Percentiles rank a stretch among this genome's conserved stretches.
phyloP scores from a whole-genome alignment of 2,797 vertebrate species.

The Diglossa cyanea region DNA sequence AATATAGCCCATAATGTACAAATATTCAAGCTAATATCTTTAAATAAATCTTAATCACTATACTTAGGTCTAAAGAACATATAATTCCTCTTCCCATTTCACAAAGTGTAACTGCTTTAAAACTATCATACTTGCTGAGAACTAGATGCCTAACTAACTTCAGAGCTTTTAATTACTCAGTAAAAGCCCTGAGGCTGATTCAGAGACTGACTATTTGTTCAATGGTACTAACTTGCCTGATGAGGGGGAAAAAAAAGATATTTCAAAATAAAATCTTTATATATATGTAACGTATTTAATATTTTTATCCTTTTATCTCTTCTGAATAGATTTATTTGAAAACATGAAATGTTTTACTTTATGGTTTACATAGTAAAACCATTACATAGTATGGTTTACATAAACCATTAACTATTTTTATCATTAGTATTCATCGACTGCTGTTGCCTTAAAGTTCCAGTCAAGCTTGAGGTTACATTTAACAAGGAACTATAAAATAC shows the following conservation, averaged over 20 bases:
- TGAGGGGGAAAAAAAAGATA: background rate
- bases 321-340: background rate
- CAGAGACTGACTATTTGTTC: background rate
- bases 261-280: background rate
- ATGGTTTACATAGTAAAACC: background rate
- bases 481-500: background rate
- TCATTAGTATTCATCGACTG: background rate
- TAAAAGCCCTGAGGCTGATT: background rate
- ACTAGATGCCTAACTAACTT: background rate
- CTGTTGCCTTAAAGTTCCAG: background rate
- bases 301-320: background rate
- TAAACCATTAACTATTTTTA: background rate
- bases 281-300: background rate
- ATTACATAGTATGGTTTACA: background rate
- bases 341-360: background rate
- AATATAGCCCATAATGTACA: background rate
- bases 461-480: background rate
- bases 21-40: background rate
- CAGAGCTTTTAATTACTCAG: background rate
- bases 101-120: background rate
- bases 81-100: background rate
- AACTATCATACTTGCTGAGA: background rate
- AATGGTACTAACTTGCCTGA: background rate
- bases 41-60: background rate
- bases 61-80: background rate